These are phyloP conservation scores for Melieria omissa DNA, from an alignment of 2,888 invertebrate species.

Conservation along the genomic window DNA sequence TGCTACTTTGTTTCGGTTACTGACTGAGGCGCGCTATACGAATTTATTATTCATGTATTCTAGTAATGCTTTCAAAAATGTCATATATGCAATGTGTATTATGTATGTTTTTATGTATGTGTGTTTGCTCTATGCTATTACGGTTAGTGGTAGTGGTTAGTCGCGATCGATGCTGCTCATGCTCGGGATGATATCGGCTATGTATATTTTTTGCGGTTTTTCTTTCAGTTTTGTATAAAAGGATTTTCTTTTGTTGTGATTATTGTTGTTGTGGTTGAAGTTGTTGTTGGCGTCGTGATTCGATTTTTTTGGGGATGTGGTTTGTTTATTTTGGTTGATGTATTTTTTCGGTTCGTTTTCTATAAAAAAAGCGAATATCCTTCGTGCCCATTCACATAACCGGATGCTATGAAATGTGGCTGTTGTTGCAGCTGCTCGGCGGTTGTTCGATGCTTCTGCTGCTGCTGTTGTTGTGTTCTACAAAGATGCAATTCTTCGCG, in stretches of 20 bases:
- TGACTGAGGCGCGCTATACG: slow-evolving; percentile 57
- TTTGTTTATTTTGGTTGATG: slow-evolving; percentile 38
- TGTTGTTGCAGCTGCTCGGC: neutral
- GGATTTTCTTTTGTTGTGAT: slow-evolving; percentile 24
- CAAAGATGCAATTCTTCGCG: slow-evolving; percentile 39
- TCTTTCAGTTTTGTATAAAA: slow-evolving; percentile 41
- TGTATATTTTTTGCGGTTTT: slow-evolving; percentile 34
- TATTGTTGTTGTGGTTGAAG: slow-evolving; percentile 32
- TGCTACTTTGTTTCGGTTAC: slow-evolving; percentile 42
- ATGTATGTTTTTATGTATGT: slow-evolving; percentile 35
- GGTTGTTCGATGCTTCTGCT: neutral
- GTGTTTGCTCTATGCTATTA: slow-evolving; percentile 26
- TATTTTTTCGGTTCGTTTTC: slow-evolving; percentile 28
- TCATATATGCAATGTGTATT: slow-evolving; percentile 27
- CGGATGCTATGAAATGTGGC: slow-evolving; percentile 7
- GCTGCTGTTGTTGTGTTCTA: slow-evolving; percentile 22
- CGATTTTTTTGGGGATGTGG: slow-evolving; percentile 29
- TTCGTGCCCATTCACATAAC: neutral
- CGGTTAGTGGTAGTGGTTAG: slow-evolving; percentile 35
- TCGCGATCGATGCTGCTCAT: slow-evolving; percentile 29
- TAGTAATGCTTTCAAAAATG: slow-evolving; percentile 37
- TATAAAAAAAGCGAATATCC: slow-evolving; percentile 25
- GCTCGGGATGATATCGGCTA: slow-evolving; percentile 13
- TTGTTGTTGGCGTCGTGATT: slow-evolving; percentile 29
- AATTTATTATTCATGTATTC: slow-evolving; percentile 30